phyloP scores from a whole-genome alignment of 1,140 invertebrate species.

The Sesamia nonagrioides region DNA sequence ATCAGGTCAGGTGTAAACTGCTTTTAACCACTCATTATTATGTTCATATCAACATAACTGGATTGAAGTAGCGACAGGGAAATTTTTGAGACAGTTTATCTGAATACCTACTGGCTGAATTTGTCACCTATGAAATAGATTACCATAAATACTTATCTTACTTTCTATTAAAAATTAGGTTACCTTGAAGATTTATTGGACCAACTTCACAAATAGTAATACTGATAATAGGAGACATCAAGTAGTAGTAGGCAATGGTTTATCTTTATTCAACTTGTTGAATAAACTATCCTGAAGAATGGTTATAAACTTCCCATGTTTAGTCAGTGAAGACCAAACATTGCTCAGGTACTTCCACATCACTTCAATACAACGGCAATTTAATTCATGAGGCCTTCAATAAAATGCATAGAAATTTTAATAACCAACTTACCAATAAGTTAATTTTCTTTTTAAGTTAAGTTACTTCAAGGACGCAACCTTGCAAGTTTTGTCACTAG shows the following conservation, averaged over 20 bases:
- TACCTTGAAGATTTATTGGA: constrained; percentile 14
- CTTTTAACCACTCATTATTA: constrained; percentile 5
- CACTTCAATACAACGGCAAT: neutral
- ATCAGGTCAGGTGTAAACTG: constrained; percentile 28
- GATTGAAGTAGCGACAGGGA: neutral
- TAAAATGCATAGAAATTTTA: neutral
- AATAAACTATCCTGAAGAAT: constrained; percentile 22
- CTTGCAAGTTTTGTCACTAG: neutral
- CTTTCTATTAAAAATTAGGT: neutral
- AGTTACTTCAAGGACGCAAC: neutral
- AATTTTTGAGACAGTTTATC: neutral
- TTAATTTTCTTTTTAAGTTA: neutral
- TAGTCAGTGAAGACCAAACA: neutral
- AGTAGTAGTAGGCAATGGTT: neutral
- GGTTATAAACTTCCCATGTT: constrained; percentile 41
- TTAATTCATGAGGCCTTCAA: neutral
- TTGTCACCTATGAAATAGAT: neutral
- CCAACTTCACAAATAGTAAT: neutral
- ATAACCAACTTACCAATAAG: neutral
- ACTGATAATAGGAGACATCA: neutral
- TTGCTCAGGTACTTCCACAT: neutral
- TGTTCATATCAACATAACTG: neutral
- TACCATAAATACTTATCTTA: neutral
- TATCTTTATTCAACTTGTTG: no score
- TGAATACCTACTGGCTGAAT: neutral